Conservation (phyloP, 92 coral and sea anemone genomes). For the Micromussa lordhowensis region DNA sequence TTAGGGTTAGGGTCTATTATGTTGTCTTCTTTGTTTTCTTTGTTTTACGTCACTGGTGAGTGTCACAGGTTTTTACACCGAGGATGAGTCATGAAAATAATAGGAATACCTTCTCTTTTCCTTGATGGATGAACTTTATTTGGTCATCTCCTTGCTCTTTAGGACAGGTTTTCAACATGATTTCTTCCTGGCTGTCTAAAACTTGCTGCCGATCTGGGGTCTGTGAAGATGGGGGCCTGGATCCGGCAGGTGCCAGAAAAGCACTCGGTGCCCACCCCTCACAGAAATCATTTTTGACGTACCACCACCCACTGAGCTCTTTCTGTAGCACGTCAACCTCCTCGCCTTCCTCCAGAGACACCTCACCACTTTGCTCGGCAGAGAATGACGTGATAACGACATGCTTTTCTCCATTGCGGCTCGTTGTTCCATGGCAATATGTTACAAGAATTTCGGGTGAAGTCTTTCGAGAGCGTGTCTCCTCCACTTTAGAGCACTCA, state of each 20-base stretch:
- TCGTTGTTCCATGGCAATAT: background rate
- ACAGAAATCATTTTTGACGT: constrained; percentile 46
- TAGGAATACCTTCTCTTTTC: constrained; percentile 6
- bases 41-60: too few species aligned
- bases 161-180: background rate
- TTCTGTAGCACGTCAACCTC: constrained; percentile 61
- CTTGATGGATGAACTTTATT: background rate
- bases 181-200: background rate
- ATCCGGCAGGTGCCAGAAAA: constrained; percentile 31
- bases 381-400: constrained; percentile 39
- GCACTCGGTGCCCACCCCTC: constrained; percentile 78
- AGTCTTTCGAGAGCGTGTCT: constrained; percentile 3
- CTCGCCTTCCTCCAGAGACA: constrained; percentile 64
- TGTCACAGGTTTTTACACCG: too few species aligned
- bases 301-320: constrained; percentile 69
- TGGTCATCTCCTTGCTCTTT: background rate
- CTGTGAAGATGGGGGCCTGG: constrained; percentile 17
- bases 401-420: constrained; percentile 17
- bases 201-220: background rate
- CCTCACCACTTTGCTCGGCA: constrained; percentile 49
- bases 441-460: constrained; percentile 1
- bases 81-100: background rate
- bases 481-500: constrained; percentile 1
- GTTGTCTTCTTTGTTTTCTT: too few species aligned
- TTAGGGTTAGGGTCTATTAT: too few species aligned